Base-by-base conservation (phyloP, 1,140 invertebrate species). In the Ericerus pela region DNA sequence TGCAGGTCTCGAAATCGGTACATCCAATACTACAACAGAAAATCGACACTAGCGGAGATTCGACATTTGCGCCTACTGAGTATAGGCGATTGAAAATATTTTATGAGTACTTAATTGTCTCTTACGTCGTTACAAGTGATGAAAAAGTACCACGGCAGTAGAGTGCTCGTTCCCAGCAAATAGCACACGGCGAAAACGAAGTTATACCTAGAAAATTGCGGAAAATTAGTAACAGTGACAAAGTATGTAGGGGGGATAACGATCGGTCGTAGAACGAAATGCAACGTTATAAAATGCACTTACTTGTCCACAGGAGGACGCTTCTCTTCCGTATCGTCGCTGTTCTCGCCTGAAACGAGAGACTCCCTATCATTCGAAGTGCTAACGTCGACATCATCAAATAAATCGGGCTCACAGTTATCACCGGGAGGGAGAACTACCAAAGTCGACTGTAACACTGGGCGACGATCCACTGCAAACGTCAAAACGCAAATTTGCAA, bases 101-200 rank as follows among this genome's bases (percentile, higher is more conserved):
- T 56, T 56, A 26, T 55, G 24, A 54, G 8, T 30, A 43, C 18
- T 37, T 58, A 11, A 54, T 55, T 54, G 43, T 38, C n/a, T 80
- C 82, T 82, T 73, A 94, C 91, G 74, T 90, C 84, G 72, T 93
- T 85, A 20, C 90, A 90, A 58, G 90, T 96, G 27, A 95, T 84
- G 66, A 96, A 91, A 70, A 96, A 95, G 68, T 90, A 94, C 91
- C 90, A 96, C 58, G 92, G 89, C 18, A 93, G 77, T 54, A 96
- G 72, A 24, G 88, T 89, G 51, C 85, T 86, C 63, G 94, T 82
- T 37, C 92, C 92, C 59, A 96, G 76, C 57, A 95, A 71, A 68
- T 89, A 90, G 73, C 96, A 95, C 47, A 89, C 80, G 16, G 86
- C 71, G 63, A 88, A 94, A 12, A 88, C 85, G 22, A 77, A 58